Base-by-base conservation (phyloP, 2,113 vertebrate genomes). In the Perca schrenkii region DNA sequence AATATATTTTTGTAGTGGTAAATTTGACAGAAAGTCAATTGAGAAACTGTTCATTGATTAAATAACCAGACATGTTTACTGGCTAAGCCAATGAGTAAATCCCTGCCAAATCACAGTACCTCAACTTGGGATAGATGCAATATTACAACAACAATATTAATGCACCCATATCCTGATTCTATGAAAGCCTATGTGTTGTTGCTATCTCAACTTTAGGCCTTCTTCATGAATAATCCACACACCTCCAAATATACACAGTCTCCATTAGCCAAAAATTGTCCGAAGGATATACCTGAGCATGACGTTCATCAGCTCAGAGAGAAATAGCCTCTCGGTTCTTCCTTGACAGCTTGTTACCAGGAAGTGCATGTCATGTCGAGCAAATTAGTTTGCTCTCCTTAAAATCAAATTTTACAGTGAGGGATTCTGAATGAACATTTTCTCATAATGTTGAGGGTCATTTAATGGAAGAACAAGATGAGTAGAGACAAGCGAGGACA, bases 301-400 rank as follows among this genome's bases (percentile, higher is more conserved):
- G 52, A 54, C 1, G 13, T 60, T 28, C 21, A 36, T 36, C 10
- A 60, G 3, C 50, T 65, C 16, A 47, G 49, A 70, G 46, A 13
- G 40, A 66, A 75, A 69, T 54, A 21, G 43, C 34, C 54, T 54
- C 28, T 76, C 17, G 71, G 47, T 66, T 75, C 22, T 4, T 21
- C 13, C 6, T 12, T 46, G 22, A 36, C 46, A 50, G 61, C 58
- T 14, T 34, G 31, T 75, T 46, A 46, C n/a, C 15, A 53, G 50
- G 67, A 80, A 53, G 34, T 71, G 43, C 66, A 75, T 65, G 40
- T 14, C 25, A 69, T 50, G 36, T 12, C 0, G 16, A 57, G 19
- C 3, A 40, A 58, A 74, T 47, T 49, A n/a, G 7, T 80, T 72
- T 57, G 1, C 40, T 68, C 6, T 57, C n/a, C 15, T 52, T 52